These are phyloP conservation scores for Magallana angulata DNA, from an alignment of 1,140 invertebrate genomes.

Conservation along the genomic window DNA sequence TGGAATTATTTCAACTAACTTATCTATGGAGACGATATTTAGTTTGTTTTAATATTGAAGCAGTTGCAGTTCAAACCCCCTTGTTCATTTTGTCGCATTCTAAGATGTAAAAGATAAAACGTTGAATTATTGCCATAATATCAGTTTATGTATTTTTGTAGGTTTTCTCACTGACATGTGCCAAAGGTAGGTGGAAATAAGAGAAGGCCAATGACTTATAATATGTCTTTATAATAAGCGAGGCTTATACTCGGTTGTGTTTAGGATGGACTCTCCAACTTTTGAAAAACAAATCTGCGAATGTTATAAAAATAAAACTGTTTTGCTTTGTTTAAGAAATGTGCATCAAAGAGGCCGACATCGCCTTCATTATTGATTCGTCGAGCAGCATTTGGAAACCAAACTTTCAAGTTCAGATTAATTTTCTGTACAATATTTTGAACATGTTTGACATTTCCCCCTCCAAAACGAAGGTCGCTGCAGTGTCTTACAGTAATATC, in stretches of 20 bases:
- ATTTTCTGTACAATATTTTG: conserved; percentile 67
- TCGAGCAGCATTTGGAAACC: conserved; percentile 69
- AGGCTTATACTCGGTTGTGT: too few species aligned
- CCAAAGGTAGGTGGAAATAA: not conserved
- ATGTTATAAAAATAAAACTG: not conserved
- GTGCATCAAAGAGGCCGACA: conserved; percentile 66
- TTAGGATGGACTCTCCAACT: not conserved
- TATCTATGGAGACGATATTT: too few species aligned
- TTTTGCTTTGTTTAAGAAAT: not conserved
- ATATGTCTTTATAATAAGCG: too few species aligned
- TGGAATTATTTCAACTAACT: too few species aligned
- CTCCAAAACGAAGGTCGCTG: conserved; percentile 61
- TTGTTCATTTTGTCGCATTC: too few species aligned
- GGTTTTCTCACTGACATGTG: not conserved
- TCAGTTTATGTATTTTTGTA: not conserved
- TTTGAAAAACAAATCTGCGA: not conserved
- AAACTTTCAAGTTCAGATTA: conserved; percentile 66
- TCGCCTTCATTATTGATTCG: conserved; percentile 72
- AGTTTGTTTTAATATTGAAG: too few species aligned
- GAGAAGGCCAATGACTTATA: too few species aligned
- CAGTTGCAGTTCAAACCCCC: too few species aligned
- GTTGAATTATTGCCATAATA: too few species aligned
- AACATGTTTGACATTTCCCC: conserved; percentile 64
- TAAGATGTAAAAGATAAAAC: too few species aligned
- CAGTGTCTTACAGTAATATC: conserved; percentile 62